Conservation (phyloP, 2,113 vertebrate species). For the Maccullochella peelii region DNA sequence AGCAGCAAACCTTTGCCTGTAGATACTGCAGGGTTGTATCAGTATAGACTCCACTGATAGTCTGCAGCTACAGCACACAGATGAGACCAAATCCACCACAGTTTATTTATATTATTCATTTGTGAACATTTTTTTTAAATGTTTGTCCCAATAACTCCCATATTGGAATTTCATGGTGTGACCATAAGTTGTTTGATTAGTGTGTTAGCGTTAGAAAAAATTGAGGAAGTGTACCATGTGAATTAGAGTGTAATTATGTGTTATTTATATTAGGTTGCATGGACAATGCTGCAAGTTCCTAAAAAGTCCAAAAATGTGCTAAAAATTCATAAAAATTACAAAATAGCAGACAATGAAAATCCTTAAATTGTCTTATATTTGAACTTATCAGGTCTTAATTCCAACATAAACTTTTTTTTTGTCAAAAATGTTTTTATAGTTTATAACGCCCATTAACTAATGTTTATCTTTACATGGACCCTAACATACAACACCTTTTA, state of each 20-base stretch:
- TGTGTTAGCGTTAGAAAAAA: background rate
- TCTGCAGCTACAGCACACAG: background rate
- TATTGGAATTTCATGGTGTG: background rate
- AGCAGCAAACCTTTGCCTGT: slow-evolving; percentile 33
- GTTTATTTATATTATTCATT: background rate
- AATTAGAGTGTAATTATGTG: background rate
- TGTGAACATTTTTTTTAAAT: background rate
- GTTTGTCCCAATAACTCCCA: background rate
- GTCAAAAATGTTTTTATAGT: background rate
- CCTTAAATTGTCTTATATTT: background rate
- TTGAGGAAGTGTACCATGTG: background rate
- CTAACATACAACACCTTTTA: background rate
- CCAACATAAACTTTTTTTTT: background rate
- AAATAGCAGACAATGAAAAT: background rate
- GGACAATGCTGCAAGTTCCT: background rate
- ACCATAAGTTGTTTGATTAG: background rate
- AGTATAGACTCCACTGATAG: background rate
- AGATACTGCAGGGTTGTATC: slow-evolving; percentile 38
- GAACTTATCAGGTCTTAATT: background rate
- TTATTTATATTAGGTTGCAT: background rate
- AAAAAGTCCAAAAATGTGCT: background rate
- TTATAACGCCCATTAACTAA: background rate
- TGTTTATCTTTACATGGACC: background rate
- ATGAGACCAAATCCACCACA: background rate
- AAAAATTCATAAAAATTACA: background rate